phyloP scores from a whole-genome alignment of 1,140 invertebrate species.

The Drosophila santomea region DNA sequence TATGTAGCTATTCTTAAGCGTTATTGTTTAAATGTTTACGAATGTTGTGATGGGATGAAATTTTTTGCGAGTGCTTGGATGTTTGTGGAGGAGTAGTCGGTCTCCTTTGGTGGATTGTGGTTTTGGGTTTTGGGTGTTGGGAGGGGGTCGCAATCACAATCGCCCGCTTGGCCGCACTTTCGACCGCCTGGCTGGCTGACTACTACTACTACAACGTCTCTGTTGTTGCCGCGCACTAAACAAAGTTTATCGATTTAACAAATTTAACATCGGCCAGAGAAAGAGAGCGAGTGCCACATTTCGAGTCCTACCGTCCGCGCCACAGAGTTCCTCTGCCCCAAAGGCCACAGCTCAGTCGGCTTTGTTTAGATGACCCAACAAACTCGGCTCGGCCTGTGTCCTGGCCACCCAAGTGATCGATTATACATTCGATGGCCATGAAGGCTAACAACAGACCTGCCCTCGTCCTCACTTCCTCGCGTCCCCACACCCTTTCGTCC shows the following conservation, averaged over 20 bases:
- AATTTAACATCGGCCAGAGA: conserved; percentile 62
- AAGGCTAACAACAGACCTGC: conserved; percentile 65
- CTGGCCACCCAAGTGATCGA: conserved; percentile 73
- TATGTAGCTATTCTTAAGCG: too few relatives aligned
- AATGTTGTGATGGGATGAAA: too few relatives aligned
- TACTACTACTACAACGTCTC: conserved; percentile 18
- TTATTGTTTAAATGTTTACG: too few relatives aligned
- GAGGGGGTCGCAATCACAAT: conserved; percentile 28
- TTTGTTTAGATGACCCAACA: conserved; percentile 83
- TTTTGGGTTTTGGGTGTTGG: conserved; percentile 47
- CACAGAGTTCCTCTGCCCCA: conserved; percentile 31
- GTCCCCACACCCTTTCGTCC: background rate
- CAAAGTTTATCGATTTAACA: conserved; percentile 83
- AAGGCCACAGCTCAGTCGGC: conserved; percentile 20
- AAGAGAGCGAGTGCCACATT: conserved; percentile 70
- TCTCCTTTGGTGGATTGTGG: conserved; percentile 23
- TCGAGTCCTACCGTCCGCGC: conserved; percentile 33
- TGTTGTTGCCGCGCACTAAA: conserved; percentile 79
- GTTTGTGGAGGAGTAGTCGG: conserved; percentile 21
- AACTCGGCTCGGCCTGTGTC: conserved; percentile 65
- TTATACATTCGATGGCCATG: conserved; percentile 82
- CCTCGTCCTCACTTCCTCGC: too few relatives aligned
- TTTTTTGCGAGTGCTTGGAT: conserved; percentile 3
- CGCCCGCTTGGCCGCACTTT: conserved; percentile 25
- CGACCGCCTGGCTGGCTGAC: conserved; percentile 49